Evolutionary conservation across 2,113 vertebrate species (phyloP).

Genomic region (Vidua macroura): DNA sequence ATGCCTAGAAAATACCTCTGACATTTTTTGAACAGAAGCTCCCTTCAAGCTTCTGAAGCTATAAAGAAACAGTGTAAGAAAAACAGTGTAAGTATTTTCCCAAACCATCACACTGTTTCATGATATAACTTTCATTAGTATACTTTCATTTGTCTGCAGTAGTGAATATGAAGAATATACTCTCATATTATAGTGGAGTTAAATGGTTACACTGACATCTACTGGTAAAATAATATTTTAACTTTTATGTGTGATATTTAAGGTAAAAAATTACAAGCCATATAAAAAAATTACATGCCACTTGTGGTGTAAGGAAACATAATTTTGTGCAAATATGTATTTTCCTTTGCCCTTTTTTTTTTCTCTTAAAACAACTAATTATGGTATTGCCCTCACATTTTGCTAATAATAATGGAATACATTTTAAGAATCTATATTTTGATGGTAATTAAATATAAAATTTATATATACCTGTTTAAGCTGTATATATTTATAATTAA

Average conservation of each 20-base stretch:
- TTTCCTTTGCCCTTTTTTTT: background rate
- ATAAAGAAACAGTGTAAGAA: constrained; percentile 10
- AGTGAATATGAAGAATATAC: background rate
- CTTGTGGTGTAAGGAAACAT: background rate
- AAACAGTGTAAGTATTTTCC: background rate
- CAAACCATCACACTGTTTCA: background rate
- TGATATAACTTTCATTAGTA: constrained; percentile 20
- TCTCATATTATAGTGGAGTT: constrained; percentile 1
- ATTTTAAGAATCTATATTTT: background rate
- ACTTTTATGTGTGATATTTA: background rate
- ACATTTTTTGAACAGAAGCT: background rate
- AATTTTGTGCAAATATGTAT: background rate
- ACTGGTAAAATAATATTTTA: constrained; percentile 58
- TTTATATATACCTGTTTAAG: background rate
- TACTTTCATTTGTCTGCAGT: background rate
- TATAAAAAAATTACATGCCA: background rate
- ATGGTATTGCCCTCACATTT: background rate
- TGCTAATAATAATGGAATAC: background rate
- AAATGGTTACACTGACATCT: constrained; percentile 77
- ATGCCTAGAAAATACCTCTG: background rate
- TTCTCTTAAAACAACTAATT: background rate
- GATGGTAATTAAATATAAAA: background rate
- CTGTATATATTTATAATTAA: background rate
- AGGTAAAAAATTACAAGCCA: background rate
- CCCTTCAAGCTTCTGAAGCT: background rate